Evolutionary conservation across 2,797 vertebrate genomes (phyloP).

Genomic region (Schizopygopsis pylzovi): DNA sequence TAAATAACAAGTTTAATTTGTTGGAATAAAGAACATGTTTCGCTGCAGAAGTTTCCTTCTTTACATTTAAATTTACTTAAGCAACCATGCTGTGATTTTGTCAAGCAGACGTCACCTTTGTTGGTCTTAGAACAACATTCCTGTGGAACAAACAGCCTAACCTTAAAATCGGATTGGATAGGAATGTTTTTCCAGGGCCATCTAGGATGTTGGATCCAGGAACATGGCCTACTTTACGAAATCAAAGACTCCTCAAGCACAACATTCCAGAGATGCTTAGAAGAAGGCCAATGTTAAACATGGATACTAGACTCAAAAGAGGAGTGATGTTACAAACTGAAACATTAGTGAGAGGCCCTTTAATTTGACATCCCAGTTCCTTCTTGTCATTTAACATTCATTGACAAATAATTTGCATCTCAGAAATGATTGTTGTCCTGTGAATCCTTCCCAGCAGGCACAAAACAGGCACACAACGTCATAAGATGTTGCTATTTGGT

Average conservation of each 20-base stretch:
- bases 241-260: background rate
- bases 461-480: too few relatives aligned
- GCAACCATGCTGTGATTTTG: slow-evolving; percentile 1
- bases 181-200: background rate
- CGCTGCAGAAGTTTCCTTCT: background rate
- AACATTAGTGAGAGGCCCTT: background rate
- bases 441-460: too few relatives aligned
- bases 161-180: background rate
- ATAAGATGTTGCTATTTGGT: too few relatives aligned
- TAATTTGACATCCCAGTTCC: background rate
- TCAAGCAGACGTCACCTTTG: background rate
- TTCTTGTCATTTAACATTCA: background rate
- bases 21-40: background rate
- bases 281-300: slow-evolving; percentile 3
- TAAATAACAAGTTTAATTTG: background rate
- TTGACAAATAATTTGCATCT: background rate
- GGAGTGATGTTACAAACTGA: background rate
- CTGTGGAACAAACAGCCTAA: background rate
- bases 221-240: background rate
- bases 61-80: background rate
- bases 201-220: background rate
- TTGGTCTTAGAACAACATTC: background rate
- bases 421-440: too few relatives aligned
- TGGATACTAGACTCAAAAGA: background rate
- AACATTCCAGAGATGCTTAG: slow-evolving; percentile 32